Evolutionary conservation across 2,888 invertebrate genomes (phyloP), one percentile per base, ranked within the genome.

Genomic region (Emmelina monodactyla): DNA sequence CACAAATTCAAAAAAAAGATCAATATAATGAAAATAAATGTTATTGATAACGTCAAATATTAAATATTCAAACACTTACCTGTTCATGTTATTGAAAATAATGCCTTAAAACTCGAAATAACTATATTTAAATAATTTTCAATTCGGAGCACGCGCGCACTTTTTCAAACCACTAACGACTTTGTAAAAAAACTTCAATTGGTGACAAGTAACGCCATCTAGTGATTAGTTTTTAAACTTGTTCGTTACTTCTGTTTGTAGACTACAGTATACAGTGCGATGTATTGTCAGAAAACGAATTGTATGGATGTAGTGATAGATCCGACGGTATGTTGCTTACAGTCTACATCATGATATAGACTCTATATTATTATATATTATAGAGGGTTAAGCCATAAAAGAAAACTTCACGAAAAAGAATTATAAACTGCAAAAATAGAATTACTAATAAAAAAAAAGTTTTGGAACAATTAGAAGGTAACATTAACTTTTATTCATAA

Each of bases 111-210:
- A 35, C 28, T 9, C 31, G 22, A 32, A 28, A 36, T n/a, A 31
- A 32, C 32, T 32, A 32, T 37, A 14, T 33, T 37, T 33, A 37
- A 30, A 37, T 33, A 33, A 6, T 37, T 37, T 37, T 33, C 33
- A 30, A 33, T 33, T 37, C 32, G 35, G 35, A 35, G 28, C 32
- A 35, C 35, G 35, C 35, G 32, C 32, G 35, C 14, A 35, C 29
- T 37, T 37, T 16, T 33, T 37, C 37, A 33, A 37, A 37, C 31
- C 32, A 35, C 35, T 31, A 31, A 35, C 31, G 28, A 32, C 35
- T 31, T 32, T 32, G 35, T 35, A 19, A 37, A 37, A 32, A 33
- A 37, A 29, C 29, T 29, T 33, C 30, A 33, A 33, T 33, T 33
- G 19, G 33, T 33, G 33, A 33, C 37, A 37, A 12, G 30, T 37